Conservation (phyloP, 1,140 invertebrate species). For the Zaprionus taronus region DNA sequence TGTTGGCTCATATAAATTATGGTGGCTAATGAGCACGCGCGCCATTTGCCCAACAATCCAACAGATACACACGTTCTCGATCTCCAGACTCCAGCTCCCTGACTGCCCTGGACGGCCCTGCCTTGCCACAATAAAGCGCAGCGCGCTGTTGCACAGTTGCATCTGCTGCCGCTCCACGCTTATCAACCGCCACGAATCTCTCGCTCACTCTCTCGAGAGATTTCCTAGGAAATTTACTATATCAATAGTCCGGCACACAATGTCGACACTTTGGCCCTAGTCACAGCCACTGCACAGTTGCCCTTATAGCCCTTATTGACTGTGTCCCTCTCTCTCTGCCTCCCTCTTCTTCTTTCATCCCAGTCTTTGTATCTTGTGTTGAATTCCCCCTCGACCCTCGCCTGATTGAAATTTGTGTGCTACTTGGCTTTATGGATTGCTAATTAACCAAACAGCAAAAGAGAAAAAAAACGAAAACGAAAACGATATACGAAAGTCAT, state of each 20-base stretch:
- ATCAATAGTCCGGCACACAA: constrained; percentile 70
- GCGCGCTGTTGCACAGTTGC: constrained; percentile 51
- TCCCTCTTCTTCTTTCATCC: background rate
- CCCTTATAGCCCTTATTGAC: background rate
- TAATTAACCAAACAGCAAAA: constrained; percentile 62
- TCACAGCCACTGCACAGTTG: background rate
- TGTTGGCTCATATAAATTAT: constrained; percentile 81
- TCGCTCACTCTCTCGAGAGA: constrained; percentile 43
- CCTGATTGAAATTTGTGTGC: constrained; percentile 77
- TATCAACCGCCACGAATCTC: constrained; percentile 73
- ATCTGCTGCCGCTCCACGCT: constrained; percentile 67
- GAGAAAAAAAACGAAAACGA: background rate
- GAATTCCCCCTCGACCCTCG: constrained; percentile 12
- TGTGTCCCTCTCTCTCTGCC: background rate
- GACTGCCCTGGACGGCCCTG: too few relatives aligned
- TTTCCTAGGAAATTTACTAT: constrained; percentile 77
- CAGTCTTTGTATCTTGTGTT: background rate
- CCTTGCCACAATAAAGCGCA: constrained; percentile 25
- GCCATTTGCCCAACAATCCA: constrained; percentile 47
- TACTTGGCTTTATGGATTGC: constrained; percentile 74
- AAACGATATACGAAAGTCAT: constrained; percentile 22
- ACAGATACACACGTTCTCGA: constrained; percentile 18
- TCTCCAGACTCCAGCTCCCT: background rate
- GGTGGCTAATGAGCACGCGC: constrained; percentile 74
- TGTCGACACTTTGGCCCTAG: constrained; percentile 63